Evolutionary conservation across 2,888 invertebrate genomes (phyloP), one percentile per base, ranked within the genome.

Genomic region (Liopterus haemorrhoidalis): DNA sequence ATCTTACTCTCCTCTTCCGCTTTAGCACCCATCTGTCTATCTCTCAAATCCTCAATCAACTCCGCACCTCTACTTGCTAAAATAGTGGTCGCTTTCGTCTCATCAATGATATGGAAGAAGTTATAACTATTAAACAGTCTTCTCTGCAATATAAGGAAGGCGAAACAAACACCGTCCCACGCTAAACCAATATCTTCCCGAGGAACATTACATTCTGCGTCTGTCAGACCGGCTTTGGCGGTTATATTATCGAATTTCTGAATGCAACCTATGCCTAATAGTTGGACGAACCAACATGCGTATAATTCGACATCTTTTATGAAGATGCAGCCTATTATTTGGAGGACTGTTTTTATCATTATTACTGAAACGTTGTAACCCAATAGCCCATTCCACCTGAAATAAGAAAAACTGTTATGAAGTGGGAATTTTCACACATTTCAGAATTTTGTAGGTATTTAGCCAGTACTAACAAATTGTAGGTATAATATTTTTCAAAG

Each of bases 121-220:
- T 97, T 96, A 69, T 91, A 91, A 55, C 93, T 94, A 59, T 85
- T 84, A 71, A 96, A 96, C 41, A 97, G 77, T 52, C 97, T 75
- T 57, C 89, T 75, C 67, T 97, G 96, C 48, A 96, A 72, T 41
- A 99, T 75, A 5, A 99, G 76, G 66, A 95, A 94, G 0, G 82
- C 85, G 64, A 99, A 95, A 63, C 96, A 96, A 31, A 94, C 75
- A 2, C 88, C 87, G 64, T 99, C 99, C 93, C 95, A 97, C 3
- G 89, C 82, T 51, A 97, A 75, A 0, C 91, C 90, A 25, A 92
- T 84, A 61, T 91, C 89, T 56, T 86, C 85, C 53, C 79, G 76
- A 1, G 85, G 83, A 2, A 87, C 82, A 1, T 76, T 69, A 61
- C 89, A 88, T n/a, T 63, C 59, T 4, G 50, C 36, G 12, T 55